Evolutionary conservation across 2,113 vertebrate species (phyloP).

Genomic region (Lophius piscatorius): DNA sequence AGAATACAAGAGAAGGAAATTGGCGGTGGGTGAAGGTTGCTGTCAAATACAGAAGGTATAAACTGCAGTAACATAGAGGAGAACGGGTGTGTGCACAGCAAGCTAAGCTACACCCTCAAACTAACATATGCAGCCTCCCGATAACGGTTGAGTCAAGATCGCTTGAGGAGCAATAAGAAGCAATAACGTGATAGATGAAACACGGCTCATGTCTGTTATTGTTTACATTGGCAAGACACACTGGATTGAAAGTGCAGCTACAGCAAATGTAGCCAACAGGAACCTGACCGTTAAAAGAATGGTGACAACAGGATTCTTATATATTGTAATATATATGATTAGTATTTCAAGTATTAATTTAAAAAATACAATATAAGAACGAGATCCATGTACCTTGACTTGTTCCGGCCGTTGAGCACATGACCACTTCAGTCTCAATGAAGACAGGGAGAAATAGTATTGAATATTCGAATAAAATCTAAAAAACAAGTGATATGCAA

Average conservation of each 20-base stretch:
- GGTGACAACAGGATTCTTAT: no score
- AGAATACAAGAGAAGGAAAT: background rate
- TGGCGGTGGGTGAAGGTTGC: no score
- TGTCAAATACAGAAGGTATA: background rate
- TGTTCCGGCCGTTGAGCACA: slow-evolving; percentile 13
- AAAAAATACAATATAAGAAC: background rate
- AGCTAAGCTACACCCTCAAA: slow-evolving; percentile 64
- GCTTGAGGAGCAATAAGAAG: background rate
- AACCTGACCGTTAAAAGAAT: background rate
- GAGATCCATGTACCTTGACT: slow-evolving; percentile 21
- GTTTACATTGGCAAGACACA: slow-evolving; percentile 50
- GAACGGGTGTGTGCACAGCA: slow-evolving; percentile 41
- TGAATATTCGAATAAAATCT: background rate
- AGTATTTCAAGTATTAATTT: background rate
- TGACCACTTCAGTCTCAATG: background rate
- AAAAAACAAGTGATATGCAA: background rate
- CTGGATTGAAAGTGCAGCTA: background rate
- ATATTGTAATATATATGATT: no score
- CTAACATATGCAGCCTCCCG: slow-evolving; percentile 46
- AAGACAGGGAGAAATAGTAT: background rate
- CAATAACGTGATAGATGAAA: background rate
- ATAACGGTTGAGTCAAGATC: slow-evolving; percentile 63
- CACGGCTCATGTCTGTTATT: slow-evolving; percentile 14
- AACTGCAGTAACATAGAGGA: background rate
- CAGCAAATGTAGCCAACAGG: background rate